Base-by-base conservation (phyloP, 2,113 vertebrate genomes). In the Camarhynchus parvulus region DNA sequence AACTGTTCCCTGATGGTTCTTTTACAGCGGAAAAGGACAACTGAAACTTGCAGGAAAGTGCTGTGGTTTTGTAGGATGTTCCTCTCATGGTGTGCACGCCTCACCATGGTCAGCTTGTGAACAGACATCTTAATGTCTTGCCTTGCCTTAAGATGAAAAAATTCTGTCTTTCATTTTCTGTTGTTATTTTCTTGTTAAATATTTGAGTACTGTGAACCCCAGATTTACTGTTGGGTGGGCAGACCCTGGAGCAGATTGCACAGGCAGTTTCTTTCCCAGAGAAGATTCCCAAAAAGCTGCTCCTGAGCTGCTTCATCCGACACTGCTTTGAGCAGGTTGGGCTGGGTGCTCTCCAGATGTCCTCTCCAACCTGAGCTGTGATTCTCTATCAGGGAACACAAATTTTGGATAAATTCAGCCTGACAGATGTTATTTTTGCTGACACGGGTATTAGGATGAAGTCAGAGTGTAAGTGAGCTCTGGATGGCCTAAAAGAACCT, bases 281-380 rank as follows among this genome's bases (percentile, higher is more conserved):
- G 49, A 74, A 47, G 7, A 15, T 23, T 5, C 2, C 23, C 37
- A 44, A 58, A 70, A 52, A 31, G 8, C 33, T 58, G 31, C 1
- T 21, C 18, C 28, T 33, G 49, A 81, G 42, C 39, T 67, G 11
- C 31, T 63, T 24, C 13, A 9, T 33, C 15, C 61, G 41, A 18
- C 0, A 0, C 24, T 37, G 16, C 53, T 73, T 10, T 44, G 53
- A 42, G 37, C n/a, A 33, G n/a, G 4, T 18, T n/a, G 66, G 37
- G 33, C 33, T 61, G 23, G 18, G 24, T 52, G 13, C 10, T 67
- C 41, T 94, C 62, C 66, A 58, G 58, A 67, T 42, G 5, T 46
- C 14, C 20, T 41, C 52, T 39, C 31, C 31, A 62, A 0, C n/a
- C 52, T 67, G 11, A 67, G 8, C 37, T 76, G 20, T 42, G 66